Conservation (phyloP, 2,797 vertebrate genomes). For the Pantherophis alleghaniensis region DNA sequence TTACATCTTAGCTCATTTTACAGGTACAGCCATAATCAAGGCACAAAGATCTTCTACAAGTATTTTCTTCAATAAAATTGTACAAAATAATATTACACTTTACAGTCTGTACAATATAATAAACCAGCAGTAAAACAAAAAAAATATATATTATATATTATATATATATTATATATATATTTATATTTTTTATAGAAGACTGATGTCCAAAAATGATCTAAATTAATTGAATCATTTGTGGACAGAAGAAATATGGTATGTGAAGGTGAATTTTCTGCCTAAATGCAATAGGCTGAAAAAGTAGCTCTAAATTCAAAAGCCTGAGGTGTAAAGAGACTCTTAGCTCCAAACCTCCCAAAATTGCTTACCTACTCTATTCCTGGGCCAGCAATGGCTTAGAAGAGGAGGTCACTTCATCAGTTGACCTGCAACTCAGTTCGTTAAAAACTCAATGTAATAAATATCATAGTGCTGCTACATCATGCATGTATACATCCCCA, state of each 20-base stretch:
- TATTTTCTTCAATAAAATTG: slow-evolving; percentile 92
- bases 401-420: slow-evolving; percentile 65
- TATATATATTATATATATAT: slow-evolving; percentile 17
- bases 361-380: slow-evolving; percentile 70
- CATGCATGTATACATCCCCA: slow-evolving; percentile 80
- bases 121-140: slow-evolving; percentile 92
- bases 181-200: slow-evolving; percentile 71
- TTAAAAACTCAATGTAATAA: slow-evolving; percentile 84
- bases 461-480: slow-evolving; percentile 87
- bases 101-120: slow-evolving; percentile 97
- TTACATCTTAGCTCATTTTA: slow-evolving; percentile 91
- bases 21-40: slow-evolving; percentile 95
- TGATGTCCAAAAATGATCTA: slow-evolving; percentile 74
- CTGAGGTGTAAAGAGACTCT: slow-evolving; percentile 76
- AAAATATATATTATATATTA: slow-evolving; percentile 52
- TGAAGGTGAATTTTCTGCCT: slow-evolving; percentile 73
- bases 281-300: slow-evolving; percentile 70
- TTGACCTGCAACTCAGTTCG: slow-evolving; percentile 78
- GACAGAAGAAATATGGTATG: slow-evolving; percentile 77
- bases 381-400: slow-evolving; percentile 68
- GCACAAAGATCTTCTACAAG: slow-evolving; percentile 96
- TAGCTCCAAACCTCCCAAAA: slow-evolving; percentile 67
- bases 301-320: slow-evolving; percentile 74
- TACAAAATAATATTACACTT: slow-evolving; percentile 99
- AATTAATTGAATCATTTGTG: slow-evolving; percentile 80